A percentile compares a stretch with the other conserved stretches of the same genome.
Conservation (phyloP, 2,888 invertebrate genomes). For the Orchesella flavescens region DNA sequence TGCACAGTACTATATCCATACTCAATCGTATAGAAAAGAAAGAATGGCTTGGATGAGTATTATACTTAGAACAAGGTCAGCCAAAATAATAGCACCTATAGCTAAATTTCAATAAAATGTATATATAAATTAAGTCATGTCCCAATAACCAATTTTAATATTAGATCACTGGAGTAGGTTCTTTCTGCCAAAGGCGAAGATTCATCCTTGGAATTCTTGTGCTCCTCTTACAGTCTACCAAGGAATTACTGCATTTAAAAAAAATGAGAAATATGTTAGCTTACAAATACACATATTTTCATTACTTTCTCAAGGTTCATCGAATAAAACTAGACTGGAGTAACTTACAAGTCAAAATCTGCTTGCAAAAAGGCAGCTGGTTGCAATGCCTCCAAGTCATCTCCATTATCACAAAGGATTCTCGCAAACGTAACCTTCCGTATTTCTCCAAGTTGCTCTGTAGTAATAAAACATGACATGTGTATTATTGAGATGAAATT, state of each 20-base stretch:
- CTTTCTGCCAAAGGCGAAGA: constrained; percentile 79
- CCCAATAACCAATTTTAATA: too few relatives aligned
- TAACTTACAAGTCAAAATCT: constrained; percentile 69
- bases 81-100: too few relatives aligned
- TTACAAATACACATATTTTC: not conserved
- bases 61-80: too few relatives aligned
- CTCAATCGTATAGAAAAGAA: too few relatives aligned
- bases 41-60: too few relatives aligned
- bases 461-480: constrained; percentile 28
- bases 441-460: constrained; percentile 83
- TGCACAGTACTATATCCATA: too few relatives aligned
- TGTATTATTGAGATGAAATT: not conserved
- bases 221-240: constrained; percentile 78
- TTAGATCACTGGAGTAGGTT: constrained; percentile 60
- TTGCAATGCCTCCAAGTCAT: constrained; percentile 81
- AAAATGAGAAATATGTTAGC: constrained; percentile 26
- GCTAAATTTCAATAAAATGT: too few relatives aligned
- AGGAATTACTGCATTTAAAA: constrained; percentile 79
- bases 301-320: not conserved
- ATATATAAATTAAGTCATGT: too few relatives aligned
- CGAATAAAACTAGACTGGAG: not conserved
- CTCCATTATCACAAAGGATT: constrained; percentile 86
- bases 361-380: constrained; percentile 71
- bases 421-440: constrained; percentile 85
- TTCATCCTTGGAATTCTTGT: constrained; percentile 78